Conservation (phyloP, 2,113 vertebrate genomes). For the Megaleporinus macrocephalus region DNA sequence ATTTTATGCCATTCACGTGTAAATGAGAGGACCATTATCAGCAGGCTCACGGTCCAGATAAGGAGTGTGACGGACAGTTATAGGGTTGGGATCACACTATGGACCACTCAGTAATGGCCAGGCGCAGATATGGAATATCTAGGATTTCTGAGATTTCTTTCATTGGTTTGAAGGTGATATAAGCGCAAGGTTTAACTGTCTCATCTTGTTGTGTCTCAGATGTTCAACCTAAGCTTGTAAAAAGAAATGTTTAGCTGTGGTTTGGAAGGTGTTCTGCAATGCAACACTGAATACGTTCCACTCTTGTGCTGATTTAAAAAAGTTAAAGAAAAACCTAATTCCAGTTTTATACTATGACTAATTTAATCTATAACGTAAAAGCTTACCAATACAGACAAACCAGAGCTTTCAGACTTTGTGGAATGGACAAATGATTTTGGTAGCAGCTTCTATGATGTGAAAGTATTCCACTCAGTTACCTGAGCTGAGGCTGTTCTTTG, state of each 20-base stretch:
- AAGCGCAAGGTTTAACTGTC: background rate
- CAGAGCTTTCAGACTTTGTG: background rate
- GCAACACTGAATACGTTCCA: background rate
- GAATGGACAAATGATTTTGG: background rate
- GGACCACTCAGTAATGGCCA: slow-evolving; percentile 25
- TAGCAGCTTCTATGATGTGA: background rate
- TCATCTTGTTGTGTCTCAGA: background rate
- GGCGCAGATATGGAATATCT: slow-evolving; percentile 10
- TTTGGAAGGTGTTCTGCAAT: background rate
- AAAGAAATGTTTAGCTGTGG: background rate
- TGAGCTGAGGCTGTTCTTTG: slow-evolving; percentile 15
- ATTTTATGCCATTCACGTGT: slow-evolving; percentile 60
- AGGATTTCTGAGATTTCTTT: slow-evolving; percentile 19
- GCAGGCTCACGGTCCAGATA: slow-evolving; percentile 43
- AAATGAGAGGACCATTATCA: slow-evolving; percentile 58
- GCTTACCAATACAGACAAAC: background rate
- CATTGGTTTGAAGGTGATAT: background rate
- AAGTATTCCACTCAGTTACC: background rate
- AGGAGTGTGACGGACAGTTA: slow-evolving; percentile 58
- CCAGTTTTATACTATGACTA: background rate
- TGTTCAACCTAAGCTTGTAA: background rate
- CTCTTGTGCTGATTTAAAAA: background rate
- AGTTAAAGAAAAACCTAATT: background rate
- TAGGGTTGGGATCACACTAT: slow-evolving; percentile 38
- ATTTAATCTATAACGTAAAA: background rate